Conservation (phyloP, 2,888 invertebrate genomes). For the Zeuzera pyrina region DNA sequence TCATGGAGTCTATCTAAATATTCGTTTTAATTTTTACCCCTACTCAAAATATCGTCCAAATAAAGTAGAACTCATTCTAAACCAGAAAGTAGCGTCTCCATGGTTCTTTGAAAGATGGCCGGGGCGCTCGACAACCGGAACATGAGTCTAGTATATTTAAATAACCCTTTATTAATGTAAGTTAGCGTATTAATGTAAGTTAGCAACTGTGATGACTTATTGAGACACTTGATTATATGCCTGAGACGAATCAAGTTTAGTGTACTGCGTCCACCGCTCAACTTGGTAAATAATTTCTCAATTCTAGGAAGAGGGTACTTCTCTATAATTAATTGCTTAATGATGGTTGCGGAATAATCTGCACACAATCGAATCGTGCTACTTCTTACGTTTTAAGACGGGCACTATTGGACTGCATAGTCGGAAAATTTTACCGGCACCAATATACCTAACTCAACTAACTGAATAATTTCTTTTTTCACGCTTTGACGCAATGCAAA, state of each 20-base stretch:
- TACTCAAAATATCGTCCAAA: conserved; percentile 12
- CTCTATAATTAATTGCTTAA: conserved; percentile 6
- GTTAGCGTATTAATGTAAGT: conserved; percentile 3
- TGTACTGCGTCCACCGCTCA: conserved; percentile 9
- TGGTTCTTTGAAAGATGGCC: conserved; percentile 16
- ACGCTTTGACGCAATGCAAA: conserved; percentile 1
- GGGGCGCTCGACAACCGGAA: conserved; percentile 13
- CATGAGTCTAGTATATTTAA: conserved; percentile 3
- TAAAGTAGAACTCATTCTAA: conserved; percentile 11
- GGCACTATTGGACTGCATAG: conserved; percentile 3
- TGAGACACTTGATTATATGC: conserved; percentile 6
- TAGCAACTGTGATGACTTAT: conserved; percentile 2
- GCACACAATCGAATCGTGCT: not conserved
- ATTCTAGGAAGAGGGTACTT: conserved; percentile 10
- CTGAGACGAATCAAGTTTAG: conserved; percentile 8
- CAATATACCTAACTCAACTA: not conserved
- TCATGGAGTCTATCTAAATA: conserved; percentile 10
- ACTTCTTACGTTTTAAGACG: conserved; percentile 1
- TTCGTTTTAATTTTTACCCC: conserved; percentile 2
- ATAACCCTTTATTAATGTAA: conserved; percentile 8
- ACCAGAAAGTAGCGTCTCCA: conserved; percentile 13
- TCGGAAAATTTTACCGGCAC: no score
- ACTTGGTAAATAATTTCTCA: conserved; percentile 7
- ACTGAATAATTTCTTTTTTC: not conserved
- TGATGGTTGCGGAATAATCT: conserved; percentile 8